A percentile compares a stretch with the other conserved stretches of the same genome.
Conservation (phyloP, 2,113 vertebrate species). For the Sphaerodactylus townsendi region DNA sequence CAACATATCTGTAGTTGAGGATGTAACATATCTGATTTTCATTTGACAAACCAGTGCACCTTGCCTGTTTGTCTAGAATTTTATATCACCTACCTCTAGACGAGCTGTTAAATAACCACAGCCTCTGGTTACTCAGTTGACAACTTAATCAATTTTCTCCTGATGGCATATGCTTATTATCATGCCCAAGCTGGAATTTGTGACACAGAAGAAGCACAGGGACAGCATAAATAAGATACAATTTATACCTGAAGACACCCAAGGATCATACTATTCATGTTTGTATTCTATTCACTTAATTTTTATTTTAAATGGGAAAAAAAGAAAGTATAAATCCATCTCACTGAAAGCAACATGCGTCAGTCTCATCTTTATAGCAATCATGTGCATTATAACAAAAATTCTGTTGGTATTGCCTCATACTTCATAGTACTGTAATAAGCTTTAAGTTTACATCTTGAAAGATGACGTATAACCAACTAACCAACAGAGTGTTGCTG, state of each 20-base stretch:
- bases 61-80: constrained; percentile 6
- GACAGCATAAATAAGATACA: constrained; percentile 38
- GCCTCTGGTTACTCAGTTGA: background rate
- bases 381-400: background rate
- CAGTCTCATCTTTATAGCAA: background rate
- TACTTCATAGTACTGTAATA: background rate
- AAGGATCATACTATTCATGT: constrained; percentile 41
- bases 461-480: background rate
- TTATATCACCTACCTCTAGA: background rate
- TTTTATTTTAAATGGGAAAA: constrained; percentile 13
- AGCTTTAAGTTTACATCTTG: background rate
- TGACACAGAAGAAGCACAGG: constrained; percentile 27
- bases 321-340: background rate
- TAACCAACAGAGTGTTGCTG: background rate
- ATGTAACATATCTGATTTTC: constrained; percentile 21
- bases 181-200: constrained; percentile 6
- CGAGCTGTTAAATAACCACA: background rate
- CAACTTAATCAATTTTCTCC: constrained; percentile 32
- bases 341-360: background rate
- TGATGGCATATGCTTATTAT: constrained; percentile 20
- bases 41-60: constrained; percentile 17
- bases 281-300: constrained; percentile 19
- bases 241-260: constrained; percentile 35
- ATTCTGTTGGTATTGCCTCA: background rate
- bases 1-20: too few species aligned